These are phyloP conservation scores for Tipula unca DNA, from an alignment of 2,888 invertebrate genomes.

Conservation along the genomic window DNA sequence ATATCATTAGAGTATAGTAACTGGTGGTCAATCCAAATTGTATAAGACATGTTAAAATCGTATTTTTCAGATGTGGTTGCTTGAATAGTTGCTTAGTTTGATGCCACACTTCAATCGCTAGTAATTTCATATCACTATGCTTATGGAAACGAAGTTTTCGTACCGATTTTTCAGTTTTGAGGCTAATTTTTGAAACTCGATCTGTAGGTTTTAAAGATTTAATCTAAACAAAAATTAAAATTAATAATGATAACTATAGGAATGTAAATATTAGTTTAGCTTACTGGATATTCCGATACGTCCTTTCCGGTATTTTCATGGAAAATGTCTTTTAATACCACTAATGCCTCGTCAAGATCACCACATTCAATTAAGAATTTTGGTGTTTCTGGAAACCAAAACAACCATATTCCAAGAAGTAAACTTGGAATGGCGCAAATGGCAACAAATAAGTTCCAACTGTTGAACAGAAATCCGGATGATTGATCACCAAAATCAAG, in stretches of 20 bases:
- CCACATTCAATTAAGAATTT: slow-evolving; percentile 75
- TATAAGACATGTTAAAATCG: slow-evolving; percentile 66
- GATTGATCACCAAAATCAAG: slow-evolving; percentile 52
- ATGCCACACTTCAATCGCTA: slow-evolving; percentile 61
- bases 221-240: not conserved
- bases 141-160: slow-evolving; percentile 61
- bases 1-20: slow-evolving; percentile 85
- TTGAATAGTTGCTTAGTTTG: slow-evolving; percentile 66
- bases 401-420: slow-evolving; percentile 50
- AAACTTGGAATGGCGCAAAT: slow-evolving; percentile 62
- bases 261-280: slow-evolving; percentile 25
- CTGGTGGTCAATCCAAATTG: slow-evolving; percentile 77
- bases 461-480: slow-evolving; percentile 57
- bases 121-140: slow-evolving; percentile 60
- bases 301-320: slow-evolving; percentile 62
- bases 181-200: not conserved
- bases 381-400: slow-evolving; percentile 71
- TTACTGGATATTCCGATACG: slow-evolving; percentile 63
- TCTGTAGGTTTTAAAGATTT: not conserved
- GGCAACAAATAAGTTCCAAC: slow-evolving; percentile 74
- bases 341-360: slow-evolving; percentile 65
- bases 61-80: slow-evolving; percentile 66
- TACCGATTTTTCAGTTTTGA: slow-evolving; percentile 43
- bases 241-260: not conserved
- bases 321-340: slow-evolving; percentile 60